Percentiles rank a stretch among this genome's conserved stretches.
phyloP scores from a whole-genome alignment of 2,797 vertebrate species.

The Diceros bicornis region DNA sequence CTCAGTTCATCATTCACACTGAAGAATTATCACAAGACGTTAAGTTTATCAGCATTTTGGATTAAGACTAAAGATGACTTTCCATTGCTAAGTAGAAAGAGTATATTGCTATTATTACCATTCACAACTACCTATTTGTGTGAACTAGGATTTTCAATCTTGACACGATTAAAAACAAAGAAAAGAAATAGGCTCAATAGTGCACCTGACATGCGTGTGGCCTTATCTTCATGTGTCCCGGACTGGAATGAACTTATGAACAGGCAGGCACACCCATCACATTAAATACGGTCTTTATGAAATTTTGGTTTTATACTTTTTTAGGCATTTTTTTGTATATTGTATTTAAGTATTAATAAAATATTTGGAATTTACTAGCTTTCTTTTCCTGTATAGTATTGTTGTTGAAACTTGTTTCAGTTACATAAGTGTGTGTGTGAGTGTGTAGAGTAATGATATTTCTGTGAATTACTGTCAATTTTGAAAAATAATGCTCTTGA shows the following conservation, averaged over 20 bases:
- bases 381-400: background rate
- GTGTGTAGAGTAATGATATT: background rate
- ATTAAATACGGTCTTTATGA: background rate
- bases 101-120: slow-evolving; percentile 28
- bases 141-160: slow-evolving; percentile 59
- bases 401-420: background rate
- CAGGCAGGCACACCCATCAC: slow-evolving; percentile 2
- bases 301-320: background rate
- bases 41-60: slow-evolving; percentile 59
- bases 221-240: slow-evolving; percentile 32
- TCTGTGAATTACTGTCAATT: slow-evolving; percentile 15
- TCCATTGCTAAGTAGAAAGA: slow-evolving; percentile 67
- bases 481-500: background rate
- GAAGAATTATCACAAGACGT: slow-evolving; percentile 44
- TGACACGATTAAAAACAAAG: slow-evolving; percentile 44
- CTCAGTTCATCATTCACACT: slow-evolving; percentile 54
- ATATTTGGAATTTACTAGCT: background rate
- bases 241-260: slow-evolving; percentile 59
- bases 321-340: background rate
- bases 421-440: background rate
- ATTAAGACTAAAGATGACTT: slow-evolving; percentile 63
- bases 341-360: slow-evolving; percentile 58
- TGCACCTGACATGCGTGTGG: background rate
- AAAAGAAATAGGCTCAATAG: slow-evolving; percentile 56
- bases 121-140: slow-evolving; percentile 63